Conservation (phyloP, 1,140 invertebrate species). For the Drosophila malerkotliana region DNA sequence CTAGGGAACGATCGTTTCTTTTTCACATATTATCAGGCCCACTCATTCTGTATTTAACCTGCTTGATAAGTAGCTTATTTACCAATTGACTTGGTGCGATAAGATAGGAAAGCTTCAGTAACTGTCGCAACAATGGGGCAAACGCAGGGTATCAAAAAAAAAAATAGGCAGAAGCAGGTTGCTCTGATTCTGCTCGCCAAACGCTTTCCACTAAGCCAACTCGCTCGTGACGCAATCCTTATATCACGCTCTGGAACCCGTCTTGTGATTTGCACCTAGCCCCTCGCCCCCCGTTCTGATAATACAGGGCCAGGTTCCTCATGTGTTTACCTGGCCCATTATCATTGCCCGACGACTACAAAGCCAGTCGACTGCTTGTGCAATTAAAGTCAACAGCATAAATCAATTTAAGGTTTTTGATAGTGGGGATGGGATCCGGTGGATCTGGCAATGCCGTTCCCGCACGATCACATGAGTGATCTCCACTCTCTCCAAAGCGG, state of each 20-base stretch:
- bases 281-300: constrained; percentile 5
- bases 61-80: constrained; percentile 75
- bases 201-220: constrained; percentile 25
- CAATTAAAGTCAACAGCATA: constrained; percentile 64
- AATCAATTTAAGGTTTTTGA: constrained; percentile 51
- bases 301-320: constrained; percentile 20
- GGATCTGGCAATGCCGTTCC: constrained; percentile 33
- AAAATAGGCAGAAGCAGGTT: constrained; percentile 9
- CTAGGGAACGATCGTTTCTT: constrained; percentile 27
- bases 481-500: constrained; percentile 29
- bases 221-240: constrained; percentile 66
- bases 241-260: constrained; percentile 55
- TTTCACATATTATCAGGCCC: constrained; percentile 52
- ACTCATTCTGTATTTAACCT: constrained; percentile 46
- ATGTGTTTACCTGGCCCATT: constrained; percentile 54
- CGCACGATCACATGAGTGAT: constrained; percentile 45
- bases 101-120: constrained; percentile 49
- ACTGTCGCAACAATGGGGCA: constrained; percentile 16
- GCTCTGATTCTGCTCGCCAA: neutral
- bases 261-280: constrained; percentile 65
- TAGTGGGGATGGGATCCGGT: constrained; percentile 9
- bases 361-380: constrained; percentile 56
- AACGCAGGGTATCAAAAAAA: constrained; percentile 22
- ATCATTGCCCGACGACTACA: constrained; percentile 42
- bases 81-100: constrained; percentile 72